Percentiles rank a stretch among this genome's conserved stretches.
Conservation (phyloP, 2,113 vertebrate species). For the Puntigrus tetrazona region DNA sequence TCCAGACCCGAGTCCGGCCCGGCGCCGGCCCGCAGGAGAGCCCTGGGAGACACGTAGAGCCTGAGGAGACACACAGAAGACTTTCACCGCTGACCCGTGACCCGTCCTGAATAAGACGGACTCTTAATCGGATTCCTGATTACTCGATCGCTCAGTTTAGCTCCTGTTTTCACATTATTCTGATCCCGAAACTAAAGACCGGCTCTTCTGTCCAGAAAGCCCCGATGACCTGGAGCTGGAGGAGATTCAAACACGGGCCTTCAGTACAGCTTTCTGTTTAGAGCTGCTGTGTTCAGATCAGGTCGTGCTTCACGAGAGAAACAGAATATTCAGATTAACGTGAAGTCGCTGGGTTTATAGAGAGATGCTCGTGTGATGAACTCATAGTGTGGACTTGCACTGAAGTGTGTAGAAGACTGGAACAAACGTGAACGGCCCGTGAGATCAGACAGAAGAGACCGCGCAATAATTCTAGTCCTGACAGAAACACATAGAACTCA, state of each 20-base stretch:
- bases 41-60: conserved; percentile 83
- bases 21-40: conserved; percentile 65
- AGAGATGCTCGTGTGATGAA: too few species aligned
- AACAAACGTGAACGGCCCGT: too few species aligned
- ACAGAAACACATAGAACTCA: too few species aligned
- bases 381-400: too few species aligned
- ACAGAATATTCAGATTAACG: background rate
- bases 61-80: too few species aligned
- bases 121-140: background rate
- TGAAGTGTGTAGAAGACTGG: too few species aligned
- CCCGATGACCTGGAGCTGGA: background rate
- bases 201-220: background rate
- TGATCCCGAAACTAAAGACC: background rate
- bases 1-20: conserved; percentile 70
- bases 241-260: too few species aligned
- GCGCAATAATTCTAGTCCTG: too few species aligned
- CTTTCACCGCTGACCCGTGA: conserved; percentile 5
- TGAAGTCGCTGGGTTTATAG: background rate
- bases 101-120: background rate
- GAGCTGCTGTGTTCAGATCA: too few species aligned
- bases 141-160: background rate
- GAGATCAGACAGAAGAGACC: too few species aligned
- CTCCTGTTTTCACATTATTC: background rate
- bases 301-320: too few species aligned
- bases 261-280: too few species aligned